These are phyloP conservation scores for Phalanger gymnotis DNA, from an alignment of 2,797 vertebrate genomes.

Conservation along the genomic window DNA sequence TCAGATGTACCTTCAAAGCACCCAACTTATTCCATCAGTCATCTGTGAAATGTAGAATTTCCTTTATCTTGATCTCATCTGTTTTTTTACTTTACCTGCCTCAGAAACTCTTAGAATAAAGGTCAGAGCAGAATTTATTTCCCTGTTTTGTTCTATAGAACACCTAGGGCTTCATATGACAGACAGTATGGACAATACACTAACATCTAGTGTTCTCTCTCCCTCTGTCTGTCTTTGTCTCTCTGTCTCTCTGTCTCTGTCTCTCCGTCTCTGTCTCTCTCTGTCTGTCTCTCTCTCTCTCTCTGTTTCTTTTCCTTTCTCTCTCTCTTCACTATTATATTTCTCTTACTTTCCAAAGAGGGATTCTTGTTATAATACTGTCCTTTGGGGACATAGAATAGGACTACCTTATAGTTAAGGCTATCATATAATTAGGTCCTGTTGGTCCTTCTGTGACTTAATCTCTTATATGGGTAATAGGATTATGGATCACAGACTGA, in stretches of 20 bases:
- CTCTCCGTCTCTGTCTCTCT: not conserved
- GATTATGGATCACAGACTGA: not conserved
- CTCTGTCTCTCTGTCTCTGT: not conserved
- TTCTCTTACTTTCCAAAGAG: not conserved
- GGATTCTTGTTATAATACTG: not conserved
- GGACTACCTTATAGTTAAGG: not conserved
- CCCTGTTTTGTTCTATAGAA: constrained; percentile 8
- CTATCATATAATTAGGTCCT: not conserved
- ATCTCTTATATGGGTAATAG: not conserved
- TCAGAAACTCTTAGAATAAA: constrained; percentile 11
- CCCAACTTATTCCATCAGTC: constrained; percentile 7
- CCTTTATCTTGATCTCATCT: constrained; percentile 17
- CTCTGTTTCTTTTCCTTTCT: not conserved
- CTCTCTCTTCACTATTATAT: not conserved
- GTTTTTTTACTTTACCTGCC: not conserved
- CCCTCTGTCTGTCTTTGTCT: not conserved
- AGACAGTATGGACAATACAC: not conserved
- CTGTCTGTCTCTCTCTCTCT: not conserved
- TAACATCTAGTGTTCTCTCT: not conserved
- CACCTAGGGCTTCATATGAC: not conserved
- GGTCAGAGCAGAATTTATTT: constrained; percentile 12
- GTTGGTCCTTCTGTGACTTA: constrained; percentile 5
- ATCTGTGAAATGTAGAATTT: constrained; percentile 27
- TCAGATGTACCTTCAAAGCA: not conserved
- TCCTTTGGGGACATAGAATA: not conserved